Evolutionary conservation across 2,888 invertebrate species (phyloP), one percentile per base, ranked within the genome.

Genomic region (Nemotelus nigrinus): DNA sequence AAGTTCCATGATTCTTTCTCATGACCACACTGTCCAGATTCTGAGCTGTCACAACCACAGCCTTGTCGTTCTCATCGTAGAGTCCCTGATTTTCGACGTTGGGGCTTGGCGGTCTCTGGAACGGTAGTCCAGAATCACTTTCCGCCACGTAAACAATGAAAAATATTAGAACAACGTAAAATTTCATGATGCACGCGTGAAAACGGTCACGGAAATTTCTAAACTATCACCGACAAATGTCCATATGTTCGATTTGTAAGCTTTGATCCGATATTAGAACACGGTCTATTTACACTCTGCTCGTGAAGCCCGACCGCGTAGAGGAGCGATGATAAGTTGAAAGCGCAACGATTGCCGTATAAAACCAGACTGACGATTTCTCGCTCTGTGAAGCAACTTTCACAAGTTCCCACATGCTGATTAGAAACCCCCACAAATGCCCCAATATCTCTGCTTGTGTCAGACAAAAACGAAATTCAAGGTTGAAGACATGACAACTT

Each of bases 1-100:
- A 84, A 88, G 93, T 92, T 1, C 93, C 92, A 83, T 90, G 89
- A 64, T 89, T 89, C 82, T 91, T 91, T 39, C 89, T 89, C 81
- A 92, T 90, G 53, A 95, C 87, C 79, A 89, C 89, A 53, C 87
- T 85, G 81, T 92, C 92, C 83, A 95, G 93, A 86, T 92, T 95
- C 48, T 88, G 87, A 2, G 87, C 87, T 43, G 92, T 92, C 81
- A 96, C 76, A 8, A 82, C 80, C 2, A 82, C 77, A 2, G 87
- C 88, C 79, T 84, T 83, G 77, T 86, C 88, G 10, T 80, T 82
- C 43, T 82, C 78, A 79, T 85, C 82, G 80, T 87, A 87, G 0
- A 87, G 81, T 2, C 87, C 87, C 8, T 81, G 76, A 43, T 8
- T 57, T n/a, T 81, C 79, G 41, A 4, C 10, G n/a, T 8, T 39